These are phyloP conservation scores for Chamaea fasciata DNA, from an alignment of 2,113 vertebrate genomes.

Conservation along the genomic window DNA sequence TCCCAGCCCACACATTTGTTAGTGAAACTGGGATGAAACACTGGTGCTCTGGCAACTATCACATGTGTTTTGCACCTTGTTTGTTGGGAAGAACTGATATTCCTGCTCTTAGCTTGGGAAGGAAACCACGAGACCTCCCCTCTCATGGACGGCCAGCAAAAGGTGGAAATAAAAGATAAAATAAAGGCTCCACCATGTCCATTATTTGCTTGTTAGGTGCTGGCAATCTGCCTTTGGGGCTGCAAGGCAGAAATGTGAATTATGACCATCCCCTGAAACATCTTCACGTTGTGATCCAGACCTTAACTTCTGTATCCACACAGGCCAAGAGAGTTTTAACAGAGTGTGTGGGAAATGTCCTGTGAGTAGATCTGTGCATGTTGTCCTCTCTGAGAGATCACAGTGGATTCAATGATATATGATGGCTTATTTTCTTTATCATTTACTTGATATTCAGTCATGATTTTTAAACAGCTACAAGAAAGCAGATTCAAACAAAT, in stretches of 20 bases:
- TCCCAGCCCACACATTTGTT: background rate
- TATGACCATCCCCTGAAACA: background rate
- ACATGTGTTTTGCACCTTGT: background rate
- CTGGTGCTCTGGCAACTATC: background rate
- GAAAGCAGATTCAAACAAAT: background rate
- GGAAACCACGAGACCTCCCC: background rate
- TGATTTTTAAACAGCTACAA: background rate
- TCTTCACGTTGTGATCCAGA: background rate
- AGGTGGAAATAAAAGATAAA: background rate
- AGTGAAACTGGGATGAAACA: background rate
- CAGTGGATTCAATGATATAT: background rate
- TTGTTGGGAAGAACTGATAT: background rate
- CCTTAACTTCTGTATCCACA: background rate
- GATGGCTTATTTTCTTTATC: background rate
- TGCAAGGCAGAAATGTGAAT: background rate
- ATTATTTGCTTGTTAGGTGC: background rate
- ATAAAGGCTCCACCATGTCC: background rate
- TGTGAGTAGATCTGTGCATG: background rate
- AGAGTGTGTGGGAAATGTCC: background rate
- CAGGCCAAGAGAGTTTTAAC: background rate
- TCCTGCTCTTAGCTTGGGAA: background rate
- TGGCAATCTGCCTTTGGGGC: background rate
- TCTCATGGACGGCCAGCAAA: background rate
- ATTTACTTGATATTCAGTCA: background rate
- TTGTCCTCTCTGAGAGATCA: background rate